A percentile compares a stretch with the other conserved stretches of the same genome.
Evolutionary conservation across 1,140 invertebrate species (phyloP).

Genomic region (Pseudomyrmex flavicornis): DNA sequence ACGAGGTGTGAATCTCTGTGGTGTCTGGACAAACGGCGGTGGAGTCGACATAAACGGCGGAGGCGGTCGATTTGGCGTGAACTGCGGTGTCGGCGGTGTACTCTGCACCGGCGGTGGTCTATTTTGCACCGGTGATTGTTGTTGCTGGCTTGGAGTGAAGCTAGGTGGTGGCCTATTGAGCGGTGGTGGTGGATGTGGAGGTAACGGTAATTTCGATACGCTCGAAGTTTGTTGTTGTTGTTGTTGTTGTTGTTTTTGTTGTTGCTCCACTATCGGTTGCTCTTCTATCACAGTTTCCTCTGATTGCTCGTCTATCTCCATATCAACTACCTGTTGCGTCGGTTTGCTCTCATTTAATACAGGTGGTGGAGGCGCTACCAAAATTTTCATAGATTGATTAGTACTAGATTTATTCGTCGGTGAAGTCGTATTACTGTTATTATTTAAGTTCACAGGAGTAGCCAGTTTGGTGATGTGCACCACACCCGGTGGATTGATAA

Average conservation of each 20-base stretch:
- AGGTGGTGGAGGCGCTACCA: slow-evolving; percentile 81
- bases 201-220: slow-evolving; percentile 62
- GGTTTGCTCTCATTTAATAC: slow-evolving; percentile 76
- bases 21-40: slow-evolving; percentile 77
- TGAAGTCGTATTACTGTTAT: slow-evolving; percentile 40
- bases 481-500: slow-evolving; percentile 85
- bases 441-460: slow-evolving; percentile 73
- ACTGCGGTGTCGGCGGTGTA: slow-evolving; percentile 57
- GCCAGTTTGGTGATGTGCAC: slow-evolving; percentile 87
- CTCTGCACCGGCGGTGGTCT: slow-evolving; percentile 51
- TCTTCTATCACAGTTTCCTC: slow-evolving; percentile 82
- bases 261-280: slow-evolving; percentile 70
- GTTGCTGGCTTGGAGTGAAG: slow-evolving; percentile 52
- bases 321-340: slow-evolving; percentile 81
- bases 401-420: slow-evolving; percentile 6
- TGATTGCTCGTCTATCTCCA: slow-evolving; percentile 85
- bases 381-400: slow-evolving; percentile 78
- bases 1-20: slow-evolving; percentile 67
- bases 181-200: slow-evolving; percentile 65
- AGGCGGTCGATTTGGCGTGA: slow-evolving; percentile 69
- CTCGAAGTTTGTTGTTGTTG: slow-evolving; percentile 61
- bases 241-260: slow-evolving; percentile 20
- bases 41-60: slow-evolving; percentile 70
- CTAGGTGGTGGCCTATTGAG: slow-evolving; percentile 63
- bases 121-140: slow-evolving; percentile 28